Evolutionary conservation across 1,140 invertebrate species (phyloP), one percentile per base, ranked within the genome.

Genomic region (Drosophila ironensis): DNA sequence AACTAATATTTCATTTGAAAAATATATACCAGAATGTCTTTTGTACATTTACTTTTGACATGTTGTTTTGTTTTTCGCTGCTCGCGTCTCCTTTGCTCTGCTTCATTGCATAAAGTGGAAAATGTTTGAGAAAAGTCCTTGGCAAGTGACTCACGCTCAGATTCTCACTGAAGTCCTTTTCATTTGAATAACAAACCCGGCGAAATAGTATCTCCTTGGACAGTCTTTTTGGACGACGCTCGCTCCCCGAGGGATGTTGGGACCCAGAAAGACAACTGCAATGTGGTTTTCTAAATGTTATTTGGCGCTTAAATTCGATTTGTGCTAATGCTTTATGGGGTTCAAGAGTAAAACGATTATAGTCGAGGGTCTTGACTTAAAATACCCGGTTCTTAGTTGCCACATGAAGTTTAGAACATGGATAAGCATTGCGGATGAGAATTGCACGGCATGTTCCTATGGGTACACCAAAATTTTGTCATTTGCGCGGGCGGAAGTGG

Each of bases 1-100:
- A 84, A 84, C 78, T 86, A 84, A 84, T 84, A 84, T 78, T 84
- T 84, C 78, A 84, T 84, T 82, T 82, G 78, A 77, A 73, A 77
- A 82, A 82, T 82, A 82, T 72, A 72, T 72, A n/a, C 77, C 84
- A 77, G 69, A 73, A 82, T 84, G 77, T 82, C 78, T 77, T 84
- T 82, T 84, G 77, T 82, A 82, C 77, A 82, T 82, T 82, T 82
- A 84, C 84, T 77, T 73, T 82, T 82, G 77, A 82, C 77, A 82
- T 82, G 78, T 82, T 82, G 78, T 82, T 84, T 82, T 82, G 78
- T 82, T 82, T 81, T 81, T 76, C 44, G 54, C 64, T 80, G 30
- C 30, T 33, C 3, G 9, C 28, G 11, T 25, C 38, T 35, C 35
- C 28, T 24, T 35, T n/a, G n/a, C 45, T 45, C 25, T 25, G 64